phyloP scores from a whole-genome alignment of 2,113 vertebrate genomes.

The Deroptyus accipitrinus region DNA sequence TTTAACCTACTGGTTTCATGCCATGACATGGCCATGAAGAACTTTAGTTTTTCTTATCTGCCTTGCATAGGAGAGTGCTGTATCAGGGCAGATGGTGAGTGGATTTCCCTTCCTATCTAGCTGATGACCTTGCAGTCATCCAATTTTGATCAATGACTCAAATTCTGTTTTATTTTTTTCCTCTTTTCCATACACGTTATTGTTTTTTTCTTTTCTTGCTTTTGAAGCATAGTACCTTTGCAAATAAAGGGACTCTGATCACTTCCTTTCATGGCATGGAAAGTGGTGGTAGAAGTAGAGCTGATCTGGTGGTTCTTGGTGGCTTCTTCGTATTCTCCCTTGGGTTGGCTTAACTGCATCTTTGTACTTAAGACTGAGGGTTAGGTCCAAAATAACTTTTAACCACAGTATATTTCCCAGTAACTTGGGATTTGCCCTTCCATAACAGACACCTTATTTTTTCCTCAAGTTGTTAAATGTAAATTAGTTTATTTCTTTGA shows the following conservation, averaged over 20 bases:
- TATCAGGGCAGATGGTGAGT: not conserved
- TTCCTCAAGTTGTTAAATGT: not conserved
- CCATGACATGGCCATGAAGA: fast-evolving
- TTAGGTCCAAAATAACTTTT: not conserved
- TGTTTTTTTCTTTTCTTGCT: not conserved
- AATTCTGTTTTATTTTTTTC: not conserved
- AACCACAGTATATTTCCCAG: not conserved
- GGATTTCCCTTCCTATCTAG: not conserved
- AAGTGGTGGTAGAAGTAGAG: not conserved
- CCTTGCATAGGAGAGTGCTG: not conserved
- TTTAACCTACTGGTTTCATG: not conserved
- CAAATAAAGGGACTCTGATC: not conserved
- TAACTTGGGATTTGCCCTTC: not conserved
- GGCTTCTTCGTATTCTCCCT: not conserved
- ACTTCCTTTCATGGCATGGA: fast-evolving
- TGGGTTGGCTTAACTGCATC: not conserved
- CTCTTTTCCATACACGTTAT: not conserved
- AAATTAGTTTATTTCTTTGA: not conserved
- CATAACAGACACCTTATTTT: not conserved
- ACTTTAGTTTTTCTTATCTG: not conserved
- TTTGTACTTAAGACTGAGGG: not conserved
- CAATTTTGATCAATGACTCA: not conserved
- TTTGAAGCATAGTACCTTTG: not conserved
- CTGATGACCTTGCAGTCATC: not conserved
- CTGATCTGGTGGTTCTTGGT: not conserved